Percentiles rank a stretch among this genome's conserved stretches.
Conservation (phyloP, 2,797 vertebrate species). For the Phataginus tetradactyla region DNA sequence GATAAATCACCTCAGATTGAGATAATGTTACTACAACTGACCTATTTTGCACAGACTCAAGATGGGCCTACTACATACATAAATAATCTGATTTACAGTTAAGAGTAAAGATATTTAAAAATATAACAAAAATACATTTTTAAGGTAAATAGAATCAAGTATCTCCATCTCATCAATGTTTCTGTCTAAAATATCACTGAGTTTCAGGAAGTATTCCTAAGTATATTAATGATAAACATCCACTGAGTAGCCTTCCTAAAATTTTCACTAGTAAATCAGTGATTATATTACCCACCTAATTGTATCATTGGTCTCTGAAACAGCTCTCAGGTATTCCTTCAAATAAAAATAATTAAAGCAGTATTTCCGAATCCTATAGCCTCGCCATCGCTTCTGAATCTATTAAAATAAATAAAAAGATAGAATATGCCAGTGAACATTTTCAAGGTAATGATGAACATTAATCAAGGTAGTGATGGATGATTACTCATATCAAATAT, state of each 20-base stretch:
- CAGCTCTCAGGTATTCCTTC: constrained; percentile 91
- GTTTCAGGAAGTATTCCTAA: not conserved
- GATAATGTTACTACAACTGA: not conserved
- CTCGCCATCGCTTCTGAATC: constrained; percentile 95
- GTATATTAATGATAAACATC: not conserved
- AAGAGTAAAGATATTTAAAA: not conserved
- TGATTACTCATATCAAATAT: constrained; percentile 28
- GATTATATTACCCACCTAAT: constrained; percentile 89
- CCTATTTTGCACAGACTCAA: not conserved
- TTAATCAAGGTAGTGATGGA: not conserved
- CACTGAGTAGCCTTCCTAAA: not conserved
- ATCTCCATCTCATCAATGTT: not conserved
- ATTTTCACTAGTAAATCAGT: not conserved
- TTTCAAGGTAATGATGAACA: constrained; percentile 43
- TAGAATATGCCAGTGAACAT: constrained; percentile 54
- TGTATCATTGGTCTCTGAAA: constrained; percentile 89
- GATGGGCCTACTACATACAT: not conserved
- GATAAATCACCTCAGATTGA: not conserved
- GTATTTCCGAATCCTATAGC: constrained; percentile 92
- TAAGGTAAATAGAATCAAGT: not conserved
- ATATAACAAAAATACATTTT: not conserved
- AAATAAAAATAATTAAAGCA: constrained; percentile 93
- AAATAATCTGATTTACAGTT: not conserved
- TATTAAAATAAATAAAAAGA: constrained; percentile 82
- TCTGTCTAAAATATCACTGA: not conserved